phyloP scores from a whole-genome alignment of 2,113 vertebrate genomes.

The Syrmaticus mikado region DNA sequence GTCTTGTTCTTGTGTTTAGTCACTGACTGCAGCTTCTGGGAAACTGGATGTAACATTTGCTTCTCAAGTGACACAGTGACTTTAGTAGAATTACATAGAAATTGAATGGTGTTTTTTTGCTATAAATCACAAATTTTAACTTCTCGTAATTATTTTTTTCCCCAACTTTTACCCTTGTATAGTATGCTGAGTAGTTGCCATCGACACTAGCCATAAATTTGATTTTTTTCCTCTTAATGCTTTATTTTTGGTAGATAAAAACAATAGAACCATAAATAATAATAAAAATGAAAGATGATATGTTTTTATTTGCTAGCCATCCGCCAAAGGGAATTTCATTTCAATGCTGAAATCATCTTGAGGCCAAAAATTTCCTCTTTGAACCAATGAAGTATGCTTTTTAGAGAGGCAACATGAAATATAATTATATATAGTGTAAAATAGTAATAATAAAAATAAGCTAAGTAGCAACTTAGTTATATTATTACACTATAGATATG shows the following conservation, averaged over 20 bases:
- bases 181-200: neutral
- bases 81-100: neutral
- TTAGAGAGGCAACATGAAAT: neutral
- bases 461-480: neutral
- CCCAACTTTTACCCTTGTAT: neutral
- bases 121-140: neutral
- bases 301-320: neutral
- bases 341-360: neutral
- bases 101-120: neutral
- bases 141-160: neutral
- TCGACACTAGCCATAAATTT: neutral
- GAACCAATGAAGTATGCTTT: neutral
- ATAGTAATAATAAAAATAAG: neutral
- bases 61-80: neutral
- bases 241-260: neutral
- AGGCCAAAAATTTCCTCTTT: neutral
- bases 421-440: too few relatives aligned
- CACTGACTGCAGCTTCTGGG: neutral
- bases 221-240: neutral
- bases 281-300: neutral
- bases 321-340: neutral
- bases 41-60: neutral
- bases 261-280: neutral
- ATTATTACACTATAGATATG: neutral
- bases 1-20: neutral